These are phyloP conservation scores for Lacerta viridis DNA, from an alignment of 2,797 vertebrate species.

Conservation along the genomic window DNA sequence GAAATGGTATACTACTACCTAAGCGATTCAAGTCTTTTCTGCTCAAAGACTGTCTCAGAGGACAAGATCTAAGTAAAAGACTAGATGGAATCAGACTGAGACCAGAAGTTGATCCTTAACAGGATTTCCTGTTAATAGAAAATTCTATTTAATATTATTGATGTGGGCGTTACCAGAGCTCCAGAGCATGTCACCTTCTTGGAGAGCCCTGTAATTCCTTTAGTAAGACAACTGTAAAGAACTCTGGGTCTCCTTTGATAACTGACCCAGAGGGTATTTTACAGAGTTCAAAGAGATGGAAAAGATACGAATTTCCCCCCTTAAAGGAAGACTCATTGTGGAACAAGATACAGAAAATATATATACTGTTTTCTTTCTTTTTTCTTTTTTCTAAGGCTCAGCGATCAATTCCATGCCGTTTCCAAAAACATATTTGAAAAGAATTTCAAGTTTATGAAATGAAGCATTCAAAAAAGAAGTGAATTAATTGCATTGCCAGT, in stretches of 20 bases:
- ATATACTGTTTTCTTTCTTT: neutral
- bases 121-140: conserved; percentile 72
- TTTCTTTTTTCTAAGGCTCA: neutral
- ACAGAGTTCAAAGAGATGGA: conserved; percentile 70
- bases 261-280: conserved; percentile 58
- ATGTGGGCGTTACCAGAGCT: conserved; percentile 64
- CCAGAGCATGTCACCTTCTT: conserved; percentile 62
- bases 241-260: conserved; percentile 57
- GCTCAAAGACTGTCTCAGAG: conserved; percentile 67
- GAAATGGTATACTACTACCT: conserved; percentile 62
- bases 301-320: conserved; percentile 40
- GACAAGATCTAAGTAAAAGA: conserved; percentile 70
- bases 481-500: neutral
- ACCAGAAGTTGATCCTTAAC: conserved; percentile 71
- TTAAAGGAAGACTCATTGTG: conserved; percentile 8
- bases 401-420: conserved; percentile 43
- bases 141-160: conserved; percentile 76
- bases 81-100: conserved; percentile 78
- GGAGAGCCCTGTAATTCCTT: conserved; percentile 67
- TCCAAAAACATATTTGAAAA: conserved; percentile 8
- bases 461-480: conserved; percentile 27
- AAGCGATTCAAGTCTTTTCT: conserved; percentile 73
- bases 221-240: conserved; percentile 62
- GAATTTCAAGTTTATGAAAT: conserved; percentile 10
- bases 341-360: conserved; percentile 34